Conservation (phyloP, 1,140 invertebrate species). For the Babylonia areolata region DNA sequence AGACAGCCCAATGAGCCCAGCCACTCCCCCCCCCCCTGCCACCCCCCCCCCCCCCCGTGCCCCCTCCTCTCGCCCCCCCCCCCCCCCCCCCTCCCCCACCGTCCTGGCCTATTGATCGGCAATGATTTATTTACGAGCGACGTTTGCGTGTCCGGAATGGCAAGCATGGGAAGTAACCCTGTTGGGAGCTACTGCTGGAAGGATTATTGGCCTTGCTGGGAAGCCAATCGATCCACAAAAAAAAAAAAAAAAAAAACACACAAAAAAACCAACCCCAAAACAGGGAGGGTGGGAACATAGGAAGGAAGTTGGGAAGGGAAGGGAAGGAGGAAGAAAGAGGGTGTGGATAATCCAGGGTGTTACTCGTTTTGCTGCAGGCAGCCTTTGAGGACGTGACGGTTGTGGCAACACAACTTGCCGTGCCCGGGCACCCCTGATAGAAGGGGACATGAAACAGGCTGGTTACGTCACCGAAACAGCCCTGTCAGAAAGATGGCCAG, state of each 20-base stretch:
- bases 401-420: too few species aligned
- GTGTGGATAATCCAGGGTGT: background rate
- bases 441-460: too few species aligned
- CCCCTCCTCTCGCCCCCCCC: background rate
- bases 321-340: background rate
- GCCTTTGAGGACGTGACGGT: too few species aligned
- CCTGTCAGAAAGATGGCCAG: too few species aligned
- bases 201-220: constrained; percentile 2
- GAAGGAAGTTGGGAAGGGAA: background rate
- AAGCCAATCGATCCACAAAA: background rate
- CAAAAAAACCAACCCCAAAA: background rate
- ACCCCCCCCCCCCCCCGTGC: background rate
- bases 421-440: too few species aligned
- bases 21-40: background rate
- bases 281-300: background rate
- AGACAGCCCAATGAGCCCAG: background rate
- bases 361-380: background rate
- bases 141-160: constrained; percentile 16
- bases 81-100: background rate
- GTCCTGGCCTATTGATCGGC: background rate
- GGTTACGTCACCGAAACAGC: too few species aligned
- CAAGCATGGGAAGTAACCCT: constrained; percentile 7
- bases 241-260: background rate
- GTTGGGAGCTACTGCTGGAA: background rate
- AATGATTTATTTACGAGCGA: constrained; percentile 31